Evolutionary conservation across 2,113 vertebrate species (phyloP), one percentile per base, ranked within the genome.

Genomic region (Penelope pileata): DNA sequence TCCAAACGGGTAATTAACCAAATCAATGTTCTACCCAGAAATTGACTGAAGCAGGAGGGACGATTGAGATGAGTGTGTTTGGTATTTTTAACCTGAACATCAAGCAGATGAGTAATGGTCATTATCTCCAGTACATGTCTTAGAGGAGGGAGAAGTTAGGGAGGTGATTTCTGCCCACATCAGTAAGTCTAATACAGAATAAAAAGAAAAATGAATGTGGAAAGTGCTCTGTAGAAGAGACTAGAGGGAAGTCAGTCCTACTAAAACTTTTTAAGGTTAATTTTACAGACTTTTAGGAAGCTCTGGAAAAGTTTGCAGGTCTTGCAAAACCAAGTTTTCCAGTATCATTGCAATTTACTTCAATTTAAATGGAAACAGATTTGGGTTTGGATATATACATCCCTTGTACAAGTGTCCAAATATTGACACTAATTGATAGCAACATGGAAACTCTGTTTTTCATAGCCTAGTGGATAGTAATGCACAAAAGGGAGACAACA

Each of bases 21-120:
- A 84, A 93, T 64, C 93, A 34, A 50, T 53, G 88, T 85, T 82
- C 60, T 91, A 30, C 54, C 69, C 72, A 91, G 63, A 83, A 83
- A 87, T 1, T 11, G 74, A 43, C 84, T 88, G 89, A 59, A 85
- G 76, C 72, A 58, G 59, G 36, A 82, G 60, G 48, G 59, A 13
- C 18, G 58, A 14, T 30, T 2, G 69, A 87, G 66, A 34, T 42
- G 73, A 92, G 89, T 16, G 56, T 45, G 75, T 63, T 77, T 69
- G 86, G 87, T 75, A 34, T 81, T 94, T 95, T 86, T 92, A 91
- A 91, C 63, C 76, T 40, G 68, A 80, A 75, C 50, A 76, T 90
- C 91, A 91, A 80, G 76, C 5, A 62, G 47, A 90, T 78, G 69
- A 93, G 72, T 62, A 78, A 94, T 1, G 12, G 50, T 60, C 85